A percentile compares a stretch with the other conserved stretches of the same genome.
Evolutionary conservation across 2,888 invertebrate genomes (phyloP).

Genomic region (Pseudeuparius sepicola): DNA sequence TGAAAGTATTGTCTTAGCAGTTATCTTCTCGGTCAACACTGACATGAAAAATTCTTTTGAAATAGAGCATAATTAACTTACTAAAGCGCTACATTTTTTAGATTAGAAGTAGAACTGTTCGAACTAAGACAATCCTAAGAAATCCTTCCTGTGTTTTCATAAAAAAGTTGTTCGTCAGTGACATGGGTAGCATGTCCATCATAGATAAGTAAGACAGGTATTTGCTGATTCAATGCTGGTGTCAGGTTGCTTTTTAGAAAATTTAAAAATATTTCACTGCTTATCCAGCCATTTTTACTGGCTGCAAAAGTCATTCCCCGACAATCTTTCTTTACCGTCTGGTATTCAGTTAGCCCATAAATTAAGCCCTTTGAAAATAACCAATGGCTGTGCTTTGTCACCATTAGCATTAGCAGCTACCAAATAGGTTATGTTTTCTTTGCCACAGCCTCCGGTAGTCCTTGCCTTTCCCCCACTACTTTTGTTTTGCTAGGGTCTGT

Average conservation of each 20-base stretch:
- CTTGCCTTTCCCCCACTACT: no score
- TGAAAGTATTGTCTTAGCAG: no score
- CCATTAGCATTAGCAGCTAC: constrained; percentile 10
- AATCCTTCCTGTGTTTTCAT: constrained; percentile 4
- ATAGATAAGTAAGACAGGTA: constrained; percentile 8
- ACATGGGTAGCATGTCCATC: constrained; percentile 12
- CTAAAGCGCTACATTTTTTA: no score
- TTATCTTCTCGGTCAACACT: no score
- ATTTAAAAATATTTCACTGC: no score
- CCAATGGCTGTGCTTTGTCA: not conserved
- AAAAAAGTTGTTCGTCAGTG: constrained; percentile 5
- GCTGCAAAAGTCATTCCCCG: constrained; percentile 9
- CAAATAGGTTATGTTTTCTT: constrained; percentile 10
- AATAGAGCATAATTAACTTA: no score
- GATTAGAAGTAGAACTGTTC: no score
- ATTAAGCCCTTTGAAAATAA: constrained; percentile 10
- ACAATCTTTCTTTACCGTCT: constrained; percentile 7
- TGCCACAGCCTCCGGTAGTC: no score
- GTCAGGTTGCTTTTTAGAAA: constrained; percentile 5
- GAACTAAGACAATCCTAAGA: no score
- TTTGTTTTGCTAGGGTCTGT: constrained; percentile 9
- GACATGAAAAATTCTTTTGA: no score
- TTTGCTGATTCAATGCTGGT: constrained; percentile 4
- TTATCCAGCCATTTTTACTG: no score
- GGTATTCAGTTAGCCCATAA: constrained; percentile 9